phyloP scores from a whole-genome alignment of 1,140 invertebrate species.

The Chrysomallon squamiferum region DNA sequence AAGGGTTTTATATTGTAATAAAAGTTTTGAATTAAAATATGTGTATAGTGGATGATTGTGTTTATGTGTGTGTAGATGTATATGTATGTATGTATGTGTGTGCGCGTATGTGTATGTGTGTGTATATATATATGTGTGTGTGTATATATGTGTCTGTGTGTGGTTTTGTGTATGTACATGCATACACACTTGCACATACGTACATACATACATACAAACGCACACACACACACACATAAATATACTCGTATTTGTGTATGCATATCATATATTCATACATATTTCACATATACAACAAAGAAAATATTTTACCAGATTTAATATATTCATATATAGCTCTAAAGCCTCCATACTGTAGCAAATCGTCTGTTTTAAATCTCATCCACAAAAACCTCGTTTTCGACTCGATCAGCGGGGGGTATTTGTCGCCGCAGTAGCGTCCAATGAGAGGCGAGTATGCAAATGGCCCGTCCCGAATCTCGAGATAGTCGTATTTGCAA shows the following conservation, averaged over 20 bases:
- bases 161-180: neutral
- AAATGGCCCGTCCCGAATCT: slow-evolving; percentile 83
- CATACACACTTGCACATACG: neutral
- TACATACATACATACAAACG: neutral
- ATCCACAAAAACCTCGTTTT: slow-evolving; percentile 82
- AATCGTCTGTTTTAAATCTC: slow-evolving; percentile 83
- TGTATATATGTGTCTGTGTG: too few species aligned
- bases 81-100: too few species aligned
- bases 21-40: too few species aligned
- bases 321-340: slow-evolving; percentile 73
- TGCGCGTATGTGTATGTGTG: too few species aligned
- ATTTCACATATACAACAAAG: too few species aligned
- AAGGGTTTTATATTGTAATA: neutral
- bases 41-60: too few species aligned
- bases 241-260: neutral
- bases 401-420: slow-evolving; percentile 80
- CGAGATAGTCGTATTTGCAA: slow-evolving; percentile 84
- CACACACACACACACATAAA: neutral
- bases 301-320: slow-evolving; percentile 19
- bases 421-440: slow-evolving; percentile 77
- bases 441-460: slow-evolving; percentile 78
- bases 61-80: too few species aligned
- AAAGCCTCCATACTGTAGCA: slow-evolving; percentile 84
- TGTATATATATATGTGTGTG: too few species aligned
- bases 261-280: too few species aligned